Conservation (phyloP, 2,888 invertebrate genomes). For the Psococerastis gibbosa region DNA sequence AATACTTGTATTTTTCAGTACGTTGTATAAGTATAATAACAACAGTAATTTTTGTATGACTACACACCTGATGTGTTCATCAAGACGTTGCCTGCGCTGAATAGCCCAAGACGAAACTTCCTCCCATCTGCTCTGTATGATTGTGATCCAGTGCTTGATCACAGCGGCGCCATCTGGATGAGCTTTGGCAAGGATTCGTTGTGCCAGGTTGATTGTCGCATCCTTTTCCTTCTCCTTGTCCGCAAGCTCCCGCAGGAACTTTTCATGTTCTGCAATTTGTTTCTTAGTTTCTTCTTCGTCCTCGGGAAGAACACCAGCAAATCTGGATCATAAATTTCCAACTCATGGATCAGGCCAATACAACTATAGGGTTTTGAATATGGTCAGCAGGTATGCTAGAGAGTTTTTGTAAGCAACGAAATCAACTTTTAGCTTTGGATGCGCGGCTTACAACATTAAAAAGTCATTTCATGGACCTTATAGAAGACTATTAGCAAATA, state of each 20-base stretch:
- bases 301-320: conserved; percentile 78
- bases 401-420: no score
- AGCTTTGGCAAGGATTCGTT: conserved; percentile 74
- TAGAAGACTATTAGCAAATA: no score
- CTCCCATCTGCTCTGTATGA: conserved; percentile 91
- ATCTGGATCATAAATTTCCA: conserved; percentile 31
- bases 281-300: conserved; percentile 72
- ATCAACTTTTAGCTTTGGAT: no score
- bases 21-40: no score
- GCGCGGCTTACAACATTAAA: no score
- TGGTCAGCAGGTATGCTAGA: no score
- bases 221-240: conserved; percentile 76
- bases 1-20: no score
- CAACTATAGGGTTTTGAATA: no score
- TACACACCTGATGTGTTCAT: conserved; percentile 48
- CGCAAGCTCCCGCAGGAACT: conserved; percentile 62
- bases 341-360: no score
- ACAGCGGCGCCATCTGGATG: conserved; percentile 94
- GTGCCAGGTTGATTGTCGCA: conserved; percentile 69
- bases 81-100: conserved; percentile 63
- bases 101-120: conserved; percentile 82
- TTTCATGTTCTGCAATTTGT: conserved; percentile 70
- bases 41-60: no score
- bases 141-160: conserved; percentile 97
- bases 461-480: no score